A percentile compares a stretch with the other conserved stretches of the same genome.
phyloP scores from a whole-genome alignment of 1,140 invertebrate species.

The Lepidurus couesii region DNA sequence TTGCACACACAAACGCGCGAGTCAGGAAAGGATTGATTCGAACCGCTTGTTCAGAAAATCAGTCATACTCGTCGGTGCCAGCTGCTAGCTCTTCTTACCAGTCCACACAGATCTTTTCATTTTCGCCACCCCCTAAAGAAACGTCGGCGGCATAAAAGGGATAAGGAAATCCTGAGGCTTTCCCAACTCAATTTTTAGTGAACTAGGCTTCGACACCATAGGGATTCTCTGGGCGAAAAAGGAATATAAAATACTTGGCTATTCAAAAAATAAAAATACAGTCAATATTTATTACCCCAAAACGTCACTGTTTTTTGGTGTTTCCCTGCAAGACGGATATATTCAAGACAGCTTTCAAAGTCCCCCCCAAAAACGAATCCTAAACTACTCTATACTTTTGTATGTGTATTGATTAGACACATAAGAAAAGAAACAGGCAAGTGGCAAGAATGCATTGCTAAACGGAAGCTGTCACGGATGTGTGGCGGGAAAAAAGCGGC shows the following conservation, averaged over 20 bases:
- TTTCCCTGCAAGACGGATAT: background rate
- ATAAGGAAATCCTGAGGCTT: background rate
- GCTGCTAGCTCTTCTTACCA: background rate
- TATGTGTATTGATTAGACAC: background rate
- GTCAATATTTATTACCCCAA: background rate
- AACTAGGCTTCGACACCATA: too few relatives aligned
- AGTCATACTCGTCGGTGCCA: background rate
- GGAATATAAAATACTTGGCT: background rate
- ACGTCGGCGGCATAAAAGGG: background rate
- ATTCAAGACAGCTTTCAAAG: background rate
- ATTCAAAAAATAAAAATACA: background rate
- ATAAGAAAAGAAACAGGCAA: background rate
- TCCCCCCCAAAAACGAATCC: background rate
- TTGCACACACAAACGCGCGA: background rate
- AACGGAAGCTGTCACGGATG: background rate
- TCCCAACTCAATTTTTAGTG: too few relatives aligned
- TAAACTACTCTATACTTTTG: slow-evolving; percentile 7
- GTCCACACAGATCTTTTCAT: too few relatives aligned
- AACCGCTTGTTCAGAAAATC: background rate
- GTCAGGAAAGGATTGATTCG: background rate
- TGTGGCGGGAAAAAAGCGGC: background rate
- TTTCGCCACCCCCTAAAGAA: too few relatives aligned
- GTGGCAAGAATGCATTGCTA: background rate
- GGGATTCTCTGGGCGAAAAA: too few relatives aligned
- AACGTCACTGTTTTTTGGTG: background rate